Evolutionary conservation across 2,888 invertebrate species (phyloP), one percentile per base, ranked within the genome.

Genomic region (Andrena chrysosceles): DNA sequence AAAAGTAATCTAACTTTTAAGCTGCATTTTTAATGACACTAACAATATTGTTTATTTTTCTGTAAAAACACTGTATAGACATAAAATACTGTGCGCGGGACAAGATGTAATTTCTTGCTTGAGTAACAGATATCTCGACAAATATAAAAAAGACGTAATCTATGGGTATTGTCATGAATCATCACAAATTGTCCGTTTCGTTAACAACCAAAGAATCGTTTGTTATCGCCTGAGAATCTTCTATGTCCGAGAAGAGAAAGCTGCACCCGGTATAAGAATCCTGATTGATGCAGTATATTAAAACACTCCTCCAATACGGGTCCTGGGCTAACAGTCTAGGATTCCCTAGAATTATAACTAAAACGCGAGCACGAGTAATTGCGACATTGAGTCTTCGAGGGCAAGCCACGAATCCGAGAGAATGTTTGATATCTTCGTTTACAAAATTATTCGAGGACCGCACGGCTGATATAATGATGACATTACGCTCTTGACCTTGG

Each of bases 381-480:
- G 98, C 97, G 0, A 99, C 99, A 94, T 99, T 99, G 89, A 99
- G 95, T 79, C 99, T 95, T 92, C 97, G 97, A 0, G 97, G 96
- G 85, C 96, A 96, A 26, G 95, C 95, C 0, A 98, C 95, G 91
- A 98, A 98, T 1, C 97, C 97, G 48, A 98, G 93, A n/a, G 95
- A 94, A 85, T 95, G 94, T 72, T 93, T 94, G 3, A 95, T 79
- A 86, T 96, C 96, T 0, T 92, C 89, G 0, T 88, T 70, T 23
- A 95, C 81, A 29, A 94, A 90, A 59, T 94, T 90, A 13, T 92
- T 91, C 8, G 94, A 92, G 0, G 96, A 96, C 71, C 96, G 95
- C 0, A 96, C 96, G 0, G 97, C 96, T 0, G 97, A 97, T 54
- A 98, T 94, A 31, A 98, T 95, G 71, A 98, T 96, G 0, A 97